Evolutionary conservation across 2,113 vertebrate species (phyloP).

Genomic region (Odocoileus virginianus): DNA sequence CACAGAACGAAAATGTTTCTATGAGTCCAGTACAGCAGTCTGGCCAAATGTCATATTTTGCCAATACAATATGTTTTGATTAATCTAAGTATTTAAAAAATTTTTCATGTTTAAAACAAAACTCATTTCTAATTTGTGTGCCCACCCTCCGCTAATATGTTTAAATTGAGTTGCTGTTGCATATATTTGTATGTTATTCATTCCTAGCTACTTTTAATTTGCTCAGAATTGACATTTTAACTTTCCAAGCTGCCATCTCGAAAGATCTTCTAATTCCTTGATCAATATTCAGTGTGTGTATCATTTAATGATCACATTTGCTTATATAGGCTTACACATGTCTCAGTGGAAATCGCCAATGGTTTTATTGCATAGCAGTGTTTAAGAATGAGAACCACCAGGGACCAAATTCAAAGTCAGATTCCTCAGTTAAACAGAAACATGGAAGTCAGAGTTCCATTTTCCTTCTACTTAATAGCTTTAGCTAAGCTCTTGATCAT

Average conservation of each 20-base stretch:
- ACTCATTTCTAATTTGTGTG: slow-evolving; percentile 78
- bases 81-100: slow-evolving; percentile 74
- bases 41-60: slow-evolving; percentile 80
- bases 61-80: slow-evolving; percentile 80
- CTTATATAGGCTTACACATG: slow-evolving; percentile 73
- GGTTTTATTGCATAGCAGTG: slow-evolving; percentile 51
- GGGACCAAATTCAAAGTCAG: slow-evolving; percentile 60
- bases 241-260: slow-evolving; percentile 78
- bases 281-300: slow-evolving; percentile 78
- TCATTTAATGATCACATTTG: slow-evolving; percentile 80
- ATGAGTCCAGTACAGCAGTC: slow-evolving; percentile 72
- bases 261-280: slow-evolving; percentile 79
- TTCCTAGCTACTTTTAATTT: slow-evolving; percentile 82
- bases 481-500: not conserved
- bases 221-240: slow-evolving; percentile 81
- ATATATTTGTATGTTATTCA: slow-evolving; percentile 82
- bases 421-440: slow-evolving; percentile 48
- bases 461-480: not conserved
- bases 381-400: slow-evolving; percentile 51
- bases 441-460: slow-evolving; percentile 21
- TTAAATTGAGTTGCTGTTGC: slow-evolving; percentile 83
- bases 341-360: slow-evolving; percentile 78
- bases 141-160: slow-evolving; percentile 79
- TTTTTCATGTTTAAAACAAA: slow-evolving; percentile 79
- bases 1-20: slow-evolving; percentile 78